A percentile compares a stretch with the other conserved stretches of the same genome.
These are phyloP conservation scores for Sciurus niger DNA, from an alignment of 2,113 vertebrate species.

Conservation along the genomic window DNA sequence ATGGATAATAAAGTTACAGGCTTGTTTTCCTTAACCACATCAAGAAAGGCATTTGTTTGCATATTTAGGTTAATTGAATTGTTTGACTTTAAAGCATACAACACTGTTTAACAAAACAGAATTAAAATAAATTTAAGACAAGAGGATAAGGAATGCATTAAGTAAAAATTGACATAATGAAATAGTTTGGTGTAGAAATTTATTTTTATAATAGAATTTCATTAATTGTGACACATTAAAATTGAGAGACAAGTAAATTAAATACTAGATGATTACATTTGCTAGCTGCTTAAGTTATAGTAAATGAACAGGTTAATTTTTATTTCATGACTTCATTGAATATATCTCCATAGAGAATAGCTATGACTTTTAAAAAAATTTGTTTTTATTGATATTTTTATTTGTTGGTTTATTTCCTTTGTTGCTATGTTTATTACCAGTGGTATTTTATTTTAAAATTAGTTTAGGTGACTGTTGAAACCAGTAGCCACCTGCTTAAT, in stretches of 20 bases:
- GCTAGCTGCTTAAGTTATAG: slow-evolving; percentile 42
- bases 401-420: background rate
- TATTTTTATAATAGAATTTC: slow-evolving; percentile 55
- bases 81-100: background rate
- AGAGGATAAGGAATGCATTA: slow-evolving; percentile 46
- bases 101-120: slow-evolving; percentile 6
- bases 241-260: slow-evolving; percentile 62
- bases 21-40: background rate
- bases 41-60: background rate
- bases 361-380: background rate
- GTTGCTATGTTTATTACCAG: background rate
- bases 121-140: slow-evolving; percentile 64
- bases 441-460: slow-evolving; percentile 47
- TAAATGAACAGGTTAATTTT: slow-evolving; percentile 30
- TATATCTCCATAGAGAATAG: slow-evolving; percentile 17
- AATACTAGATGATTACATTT: slow-evolving; percentile 49
- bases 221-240: slow-evolving; percentile 57
- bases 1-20: background rate
- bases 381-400: slow-evolving; percentile 40
- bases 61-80: slow-evolving; percentile 50
- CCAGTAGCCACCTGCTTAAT: background rate
- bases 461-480: background rate
- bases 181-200: slow-evolving; percentile 47
- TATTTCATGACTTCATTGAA: slow-evolving; percentile 53
- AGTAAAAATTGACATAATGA: slow-evolving; percentile 64